Conservation (phyloP, 2,797 vertebrate species). For the Peromyscus aztecus region DNA sequence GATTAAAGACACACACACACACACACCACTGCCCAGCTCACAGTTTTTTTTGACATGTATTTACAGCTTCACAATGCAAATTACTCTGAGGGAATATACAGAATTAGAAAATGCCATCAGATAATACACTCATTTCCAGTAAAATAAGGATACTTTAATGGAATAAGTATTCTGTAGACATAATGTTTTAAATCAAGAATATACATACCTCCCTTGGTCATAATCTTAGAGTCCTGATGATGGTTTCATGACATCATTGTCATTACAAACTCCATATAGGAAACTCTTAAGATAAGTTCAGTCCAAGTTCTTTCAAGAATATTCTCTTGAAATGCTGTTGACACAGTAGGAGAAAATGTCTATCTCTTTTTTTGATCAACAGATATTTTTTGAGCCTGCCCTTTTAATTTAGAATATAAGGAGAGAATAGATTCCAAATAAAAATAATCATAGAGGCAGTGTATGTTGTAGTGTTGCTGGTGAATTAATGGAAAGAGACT, state of each 20-base stretch:
- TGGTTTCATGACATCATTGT: constrained; percentile 29
- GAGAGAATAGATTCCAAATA: constrained; percentile 23
- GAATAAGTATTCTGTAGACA: constrained; percentile 40
- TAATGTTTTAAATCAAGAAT: constrained; percentile 43
- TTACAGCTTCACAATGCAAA: constrained; percentile 12
- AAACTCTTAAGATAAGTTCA: constrained; percentile 17
- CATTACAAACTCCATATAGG: neutral
- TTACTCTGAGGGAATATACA: constrained; percentile 16
- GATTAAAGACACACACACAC: too few species aligned
- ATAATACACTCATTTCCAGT: constrained; percentile 48
- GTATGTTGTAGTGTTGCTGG: neutral
- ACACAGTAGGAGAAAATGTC: constrained; percentile 50
- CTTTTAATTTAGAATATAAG: constrained; percentile 61
- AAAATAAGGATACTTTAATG: constrained; percentile 26
- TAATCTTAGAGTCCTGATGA: constrained; percentile 21
- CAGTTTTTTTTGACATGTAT: neutral
- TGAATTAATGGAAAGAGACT: neutral
- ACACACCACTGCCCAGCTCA: neutral
- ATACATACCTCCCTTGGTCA: neutral
- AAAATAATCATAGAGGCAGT: neutral
- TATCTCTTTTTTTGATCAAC: constrained; percentile 46
- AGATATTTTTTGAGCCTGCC: constrained; percentile 29
- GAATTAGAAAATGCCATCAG: constrained; percentile 33
- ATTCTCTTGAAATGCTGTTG: constrained; percentile 48
- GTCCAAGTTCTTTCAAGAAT: neutral